Base-by-base conservation (phyloP, 2,797 vertebrate species). In the Poeciliopsis infans region DNA sequence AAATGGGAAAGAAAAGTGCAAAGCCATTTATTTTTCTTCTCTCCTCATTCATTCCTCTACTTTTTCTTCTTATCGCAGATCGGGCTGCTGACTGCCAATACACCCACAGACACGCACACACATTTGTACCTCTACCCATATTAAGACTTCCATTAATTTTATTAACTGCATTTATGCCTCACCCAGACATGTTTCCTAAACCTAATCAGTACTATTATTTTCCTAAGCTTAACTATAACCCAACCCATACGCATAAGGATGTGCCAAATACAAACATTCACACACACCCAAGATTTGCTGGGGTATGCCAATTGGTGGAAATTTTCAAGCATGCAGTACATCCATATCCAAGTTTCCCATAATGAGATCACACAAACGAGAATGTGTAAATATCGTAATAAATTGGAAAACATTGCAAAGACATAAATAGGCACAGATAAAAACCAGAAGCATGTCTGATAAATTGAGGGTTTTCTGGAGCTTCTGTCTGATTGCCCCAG, bases 21-120 rank as follows among this genome's bases (percentile, higher is more conserved):
- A 11, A 86, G 76, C 78, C 84, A 90, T 91, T 88, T 85, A 78
- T 91, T 91, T 88, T 85, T 80, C 53, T 77, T 75, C 64, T 72
- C 73, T 74, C 74, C 71, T 79, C 71, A 87, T 87, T 89, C 89
- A 91, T 87, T 91, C 84, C 83, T 82, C 82, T 72, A 84, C 77
- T 87, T 77, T 64, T 78, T 72, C 16, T 76, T 85, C 47, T 89
- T 90, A 91, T 91, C 90, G 16, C 53, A 87, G 57, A 91, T 92
- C 88, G 76, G 79, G 59, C 80, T 78, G 81, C 51, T 88, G 85
- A 83, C 77, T 79, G 73, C 74, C 72, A 68, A 46, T 20, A 61
- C 72, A 75, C 74, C 77, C 79, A 79, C 68, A 68, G 72, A 55
- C 31, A 53, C 72, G 57, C 76, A 71, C 41, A 66, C 55, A 46